A percentile compares a stretch with the other conserved stretches of the same genome.
Evolutionary conservation across 2,888 invertebrate species (phyloP).

Genomic region (Enoplolaimus lenunculus): DNA sequence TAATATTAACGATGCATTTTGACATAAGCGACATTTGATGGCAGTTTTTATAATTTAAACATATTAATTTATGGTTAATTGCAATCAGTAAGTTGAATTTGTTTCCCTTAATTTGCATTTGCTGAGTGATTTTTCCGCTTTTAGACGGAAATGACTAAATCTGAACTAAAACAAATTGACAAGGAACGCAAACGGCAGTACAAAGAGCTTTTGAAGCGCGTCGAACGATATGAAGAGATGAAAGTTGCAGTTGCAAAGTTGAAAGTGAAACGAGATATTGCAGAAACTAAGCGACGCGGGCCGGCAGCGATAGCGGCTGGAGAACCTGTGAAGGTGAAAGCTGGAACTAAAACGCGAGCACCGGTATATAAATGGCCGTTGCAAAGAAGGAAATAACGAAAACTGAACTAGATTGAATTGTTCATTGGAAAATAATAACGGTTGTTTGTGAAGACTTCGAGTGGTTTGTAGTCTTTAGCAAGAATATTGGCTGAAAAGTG

Average conservation of each 20-base stretch:
- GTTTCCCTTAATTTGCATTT: no score
- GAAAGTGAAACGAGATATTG: slow-evolving; percentile 25
- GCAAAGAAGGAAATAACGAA: no score
- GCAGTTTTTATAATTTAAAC: no score
- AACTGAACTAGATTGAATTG: no score
- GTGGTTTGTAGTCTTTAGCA: no score
- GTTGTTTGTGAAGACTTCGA: no score
- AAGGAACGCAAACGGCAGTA: slow-evolving; percentile 30
- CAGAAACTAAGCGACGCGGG: slow-evolving; percentile 23
- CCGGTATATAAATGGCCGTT: slow-evolving; percentile 37
- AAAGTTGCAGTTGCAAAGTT: slow-evolving; percentile 32
- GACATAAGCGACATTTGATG: no score
- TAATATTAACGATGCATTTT: no score
- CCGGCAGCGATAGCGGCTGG: slow-evolving; percentile 22
- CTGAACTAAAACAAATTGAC: slow-evolving; percentile 29
- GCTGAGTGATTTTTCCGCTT: not conserved
- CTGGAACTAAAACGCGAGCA: slow-evolving; percentile 29
- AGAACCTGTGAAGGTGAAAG: slow-evolving; percentile 30
- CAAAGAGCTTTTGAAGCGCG: slow-evolving; percentile 33
- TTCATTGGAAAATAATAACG: no score
- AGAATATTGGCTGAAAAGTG: no score
- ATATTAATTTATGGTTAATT: no score
- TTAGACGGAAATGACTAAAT: not conserved
- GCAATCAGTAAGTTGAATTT: no score
- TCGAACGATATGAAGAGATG: slow-evolving; percentile 33